Conservation (phyloP, 2,797 vertebrate species). For the Caiman crocodilus region DNA sequence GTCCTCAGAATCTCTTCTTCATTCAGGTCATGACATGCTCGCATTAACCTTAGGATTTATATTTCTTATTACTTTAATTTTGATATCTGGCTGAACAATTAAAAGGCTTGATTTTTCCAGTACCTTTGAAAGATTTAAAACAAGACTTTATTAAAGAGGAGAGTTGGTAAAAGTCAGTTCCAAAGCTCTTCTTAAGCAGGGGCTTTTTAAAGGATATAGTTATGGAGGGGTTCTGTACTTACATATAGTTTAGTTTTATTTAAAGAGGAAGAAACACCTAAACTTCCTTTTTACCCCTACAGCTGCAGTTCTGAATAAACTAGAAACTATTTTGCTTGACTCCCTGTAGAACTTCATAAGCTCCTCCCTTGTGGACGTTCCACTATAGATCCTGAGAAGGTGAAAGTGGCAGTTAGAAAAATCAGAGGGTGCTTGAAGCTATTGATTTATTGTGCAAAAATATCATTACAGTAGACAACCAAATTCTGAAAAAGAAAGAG, state of each 20-base stretch:
- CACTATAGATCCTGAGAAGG: neutral
- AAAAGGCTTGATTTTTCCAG: conserved; percentile 2
- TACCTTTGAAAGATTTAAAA: neutral
- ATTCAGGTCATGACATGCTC: neutral
- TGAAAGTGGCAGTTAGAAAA: neutral
- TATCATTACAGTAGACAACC: neutral
- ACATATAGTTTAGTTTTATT: conserved; percentile 25
- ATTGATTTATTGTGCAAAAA: neutral
- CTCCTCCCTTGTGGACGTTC: conserved; percentile 26
- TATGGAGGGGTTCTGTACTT: conserved; percentile 8
- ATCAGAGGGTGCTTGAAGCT: neutral
- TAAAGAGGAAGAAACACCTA: conserved; percentile 27
- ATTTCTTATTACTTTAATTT: conserved; percentile 16
- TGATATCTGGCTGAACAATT: neutral
- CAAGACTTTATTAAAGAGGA: neutral
- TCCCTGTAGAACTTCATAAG: conserved; percentile 14
- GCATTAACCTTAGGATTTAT: neutral
- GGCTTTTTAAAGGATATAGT: neutral
- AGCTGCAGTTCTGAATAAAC: conserved; percentile 61
- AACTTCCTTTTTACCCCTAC: conserved; percentile 21
- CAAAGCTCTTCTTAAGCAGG: neutral
- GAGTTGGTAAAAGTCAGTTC: conserved; percentile 40
- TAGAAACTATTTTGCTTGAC: conserved; percentile 43
- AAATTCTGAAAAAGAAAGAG: rapidly evolving
- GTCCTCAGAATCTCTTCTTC: neutral